Evolutionary conservation across 2,113 vertebrate genomes (phyloP).

Genomic region (Rhea americana): DNA sequence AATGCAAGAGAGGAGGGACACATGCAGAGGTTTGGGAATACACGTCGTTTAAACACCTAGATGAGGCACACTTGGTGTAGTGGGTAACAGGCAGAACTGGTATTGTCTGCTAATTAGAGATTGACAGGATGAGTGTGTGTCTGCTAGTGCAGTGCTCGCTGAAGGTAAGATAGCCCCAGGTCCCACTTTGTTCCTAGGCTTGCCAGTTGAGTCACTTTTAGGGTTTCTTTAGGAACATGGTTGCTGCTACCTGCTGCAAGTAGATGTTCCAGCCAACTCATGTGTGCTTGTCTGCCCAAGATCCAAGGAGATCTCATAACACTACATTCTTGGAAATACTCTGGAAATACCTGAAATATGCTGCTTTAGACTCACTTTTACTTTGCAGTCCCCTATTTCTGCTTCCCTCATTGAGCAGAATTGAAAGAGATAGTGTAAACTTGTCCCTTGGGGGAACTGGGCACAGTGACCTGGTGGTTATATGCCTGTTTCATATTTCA

Average conservation of each 20-base stretch:
- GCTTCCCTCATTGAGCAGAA: background rate
- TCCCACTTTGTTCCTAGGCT: background rate
- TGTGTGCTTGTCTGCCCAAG: background rate
- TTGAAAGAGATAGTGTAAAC: fast-evolving
- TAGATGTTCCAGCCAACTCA: background rate
- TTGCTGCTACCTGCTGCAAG: background rate
- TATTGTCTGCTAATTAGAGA: no score
- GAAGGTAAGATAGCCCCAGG: background rate
- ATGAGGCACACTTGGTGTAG: fast-evolving
- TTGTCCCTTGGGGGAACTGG: background rate
- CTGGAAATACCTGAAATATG: fast-evolving
- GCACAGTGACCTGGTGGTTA: fast-evolving
- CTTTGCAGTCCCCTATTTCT: background rate
- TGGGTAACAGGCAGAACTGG: background rate
- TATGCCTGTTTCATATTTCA: background rate
- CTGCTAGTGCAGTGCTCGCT: background rate
- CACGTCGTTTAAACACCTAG: fast-evolving
- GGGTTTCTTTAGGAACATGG: no score
- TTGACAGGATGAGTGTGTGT: background rate
- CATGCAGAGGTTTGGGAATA: fast-evolving
- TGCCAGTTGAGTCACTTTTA: fast-evolving
- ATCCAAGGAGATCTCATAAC: fast-evolving
- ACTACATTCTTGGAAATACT: background rate
- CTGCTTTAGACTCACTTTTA: background rate
- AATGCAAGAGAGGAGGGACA: background rate